Evolutionary conservation across 2,888 invertebrate genomes (phyloP), one percentile per base, ranked within the genome.

Genomic region (Azorinus chamasolen): DNA sequence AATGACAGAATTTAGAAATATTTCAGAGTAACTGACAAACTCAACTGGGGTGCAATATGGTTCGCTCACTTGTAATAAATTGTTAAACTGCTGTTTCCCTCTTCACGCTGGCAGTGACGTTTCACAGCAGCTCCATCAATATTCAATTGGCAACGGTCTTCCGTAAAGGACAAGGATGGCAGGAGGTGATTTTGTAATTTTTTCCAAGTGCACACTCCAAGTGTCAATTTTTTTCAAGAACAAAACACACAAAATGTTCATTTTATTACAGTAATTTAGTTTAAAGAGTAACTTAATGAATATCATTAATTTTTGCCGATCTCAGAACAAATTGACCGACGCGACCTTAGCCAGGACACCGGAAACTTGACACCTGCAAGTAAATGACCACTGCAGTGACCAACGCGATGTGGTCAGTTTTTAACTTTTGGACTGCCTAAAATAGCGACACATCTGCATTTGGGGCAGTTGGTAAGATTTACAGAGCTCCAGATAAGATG

Each of bases 231-330:
- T 55, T 69, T 72, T 78, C 64, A 68, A 69, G 51, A 55, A 53
- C 72, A 68, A 78, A 78, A 72, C 63, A 72, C 72, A 68, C 72
- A 72, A 65, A 57, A 63, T 62, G 46, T 39, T 45, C 62, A 61
- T 71, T 77, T 77, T 71, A 77, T 71, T 77, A 71, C 61, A 71
- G 74, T 64, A 68, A 76, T 79, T 79, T 72, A 79, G 72, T 69
- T 72, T 76, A 69, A 79, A 79, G 79, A 69, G 72, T 75, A 62
- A 68, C 69, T 79, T 75, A 76, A 76, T 79, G 79, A 75, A 69
- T 71, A 55, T 64, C 59, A 72, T 79, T 79, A 79, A 65, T 68
- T 72, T 59, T 58, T 43, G 16, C 64, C 55, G 69, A 59, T 61
- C 57, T 65, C 59, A 61, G 78, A 73, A 73, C 78, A 78, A 69